Base-by-base conservation (phyloP, 2,797 vertebrate species). In the Amblyopsis hoosieri region DNA sequence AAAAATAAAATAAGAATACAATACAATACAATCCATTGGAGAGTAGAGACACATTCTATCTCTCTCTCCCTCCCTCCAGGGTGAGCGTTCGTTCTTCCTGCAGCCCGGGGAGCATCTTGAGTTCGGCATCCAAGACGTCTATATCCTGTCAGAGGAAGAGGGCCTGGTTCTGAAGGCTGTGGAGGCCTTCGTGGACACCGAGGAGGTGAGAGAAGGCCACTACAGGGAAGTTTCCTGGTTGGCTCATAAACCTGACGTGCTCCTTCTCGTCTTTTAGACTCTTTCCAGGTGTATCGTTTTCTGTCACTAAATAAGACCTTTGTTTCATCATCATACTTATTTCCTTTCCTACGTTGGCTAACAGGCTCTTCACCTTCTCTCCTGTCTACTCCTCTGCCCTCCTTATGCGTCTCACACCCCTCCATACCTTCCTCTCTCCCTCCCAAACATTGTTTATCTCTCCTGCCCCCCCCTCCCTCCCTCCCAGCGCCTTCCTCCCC, bases 11-110 rank as follows among this genome's bases (percentile, higher is more conserved):
- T 5, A 37, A 37, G 4, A 7, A 37, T 37, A 7, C 7, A 2
- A 5, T 37, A 37, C 33, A 37, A 37, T 37, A 37, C 19, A 23
- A 3, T 23, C 19, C 19, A 23, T 37, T 7, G 7, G 33, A 37
- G 33, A 37, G 33, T 12, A 11, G 11, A 48, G 46, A 48, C 46
- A 48, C 1, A 33, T 45, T 14, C 5, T 46, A 15, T 52, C 7
- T 17, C 14, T 23, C 3, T 49, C 12, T 45, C 12, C 19, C 15
- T 47, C 31, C 45, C 11, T 54, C 31, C 80, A 97, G 96, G 96
- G 96, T 0, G 96, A 98, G 89, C 92, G 91, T 51, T 97, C 96
- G 0, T 97, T 98, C 17, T 97, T 98, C 86, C 90, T 98, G 47
- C 93, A 90, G 77, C 96, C 95, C 0, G 95, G 96, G 0, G 95